A percentile compares a stretch with the other conserved stretches of the same genome.
These are phyloP conservation scores for Neodiprion fabricii DNA, from an alignment of 1,140 invertebrate species.

Conservation along the genomic window DNA sequence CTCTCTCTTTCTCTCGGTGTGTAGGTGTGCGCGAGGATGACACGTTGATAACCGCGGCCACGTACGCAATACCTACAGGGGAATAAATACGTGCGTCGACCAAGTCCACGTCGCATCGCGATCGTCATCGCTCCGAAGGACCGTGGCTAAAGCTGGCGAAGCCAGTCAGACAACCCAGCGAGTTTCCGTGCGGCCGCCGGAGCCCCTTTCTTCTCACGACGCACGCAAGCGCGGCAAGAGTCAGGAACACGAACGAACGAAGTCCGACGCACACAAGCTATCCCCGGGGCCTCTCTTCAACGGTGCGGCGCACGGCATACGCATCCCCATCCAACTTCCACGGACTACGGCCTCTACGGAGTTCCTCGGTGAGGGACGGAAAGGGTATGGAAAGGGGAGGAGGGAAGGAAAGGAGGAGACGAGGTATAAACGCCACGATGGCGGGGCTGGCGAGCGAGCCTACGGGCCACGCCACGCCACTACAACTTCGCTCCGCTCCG, in stretches of 20 bases:
- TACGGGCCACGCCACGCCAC: constrained; percentile 41
- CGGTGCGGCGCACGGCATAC: not conserved
- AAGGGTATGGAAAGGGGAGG: constrained; percentile 1
- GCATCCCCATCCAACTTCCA: not conserved
- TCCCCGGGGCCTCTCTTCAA: not conserved
- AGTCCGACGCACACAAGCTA: not conserved
- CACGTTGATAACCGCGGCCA: too few relatives aligned
- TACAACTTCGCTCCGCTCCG: constrained; percentile 29
- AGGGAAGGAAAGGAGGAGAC: constrained; percentile 38
- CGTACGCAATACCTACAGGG: too few relatives aligned
- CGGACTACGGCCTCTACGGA: not conserved
- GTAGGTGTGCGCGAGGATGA: too few relatives aligned
- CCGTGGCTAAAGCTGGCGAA: too few relatives aligned
- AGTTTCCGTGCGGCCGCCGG: not conserved
- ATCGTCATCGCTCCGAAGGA: too few relatives aligned
- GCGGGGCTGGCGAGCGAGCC: constrained; percentile 55
- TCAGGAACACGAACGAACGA: not conserved
- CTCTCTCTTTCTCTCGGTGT: too few relatives aligned
- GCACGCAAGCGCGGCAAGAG: constrained; percentile 20
- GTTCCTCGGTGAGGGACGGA: not conserved
- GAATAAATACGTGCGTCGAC: too few relatives aligned
- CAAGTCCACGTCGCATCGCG: too few relatives aligned
- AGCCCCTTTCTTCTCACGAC: constrained; percentile 1
- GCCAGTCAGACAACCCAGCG: too few relatives aligned
- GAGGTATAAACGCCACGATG: constrained; percentile 50